These are phyloP conservation scores for Sparus aurata DNA, from an alignment of 2,797 vertebrate species.

Conservation along the genomic window DNA sequence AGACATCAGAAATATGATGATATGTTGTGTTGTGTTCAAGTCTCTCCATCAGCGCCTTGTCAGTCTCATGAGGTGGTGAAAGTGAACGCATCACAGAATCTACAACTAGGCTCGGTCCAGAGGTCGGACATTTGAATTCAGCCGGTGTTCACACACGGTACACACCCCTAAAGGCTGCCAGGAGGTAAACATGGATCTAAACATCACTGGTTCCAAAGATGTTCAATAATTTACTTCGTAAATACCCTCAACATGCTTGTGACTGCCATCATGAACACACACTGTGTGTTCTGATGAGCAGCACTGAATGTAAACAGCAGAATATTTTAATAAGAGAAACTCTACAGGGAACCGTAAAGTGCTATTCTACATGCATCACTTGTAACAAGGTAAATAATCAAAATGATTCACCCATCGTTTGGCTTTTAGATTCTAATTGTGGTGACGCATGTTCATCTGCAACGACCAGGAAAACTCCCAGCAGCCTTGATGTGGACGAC, in stretches of 20 bases:
- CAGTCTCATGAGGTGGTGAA: too few relatives aligned
- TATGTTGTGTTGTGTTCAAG: too few relatives aligned
- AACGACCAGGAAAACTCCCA: too few relatives aligned
- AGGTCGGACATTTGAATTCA: too few relatives aligned
- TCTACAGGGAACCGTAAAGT: too few relatives aligned
- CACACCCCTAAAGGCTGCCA: not conserved
- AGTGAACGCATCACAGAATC: too few relatives aligned
- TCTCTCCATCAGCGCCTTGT: too few relatives aligned
- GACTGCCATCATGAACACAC: not conserved
- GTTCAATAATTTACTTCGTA: not conserved
- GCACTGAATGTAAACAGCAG: not conserved
- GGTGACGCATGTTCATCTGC: not conserved
- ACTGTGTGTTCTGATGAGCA: not conserved
- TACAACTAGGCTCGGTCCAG: too few relatives aligned
- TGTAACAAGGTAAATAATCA: not conserved
- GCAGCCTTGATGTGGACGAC: not conserved
- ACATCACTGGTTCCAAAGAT: not conserved
- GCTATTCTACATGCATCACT: too few relatives aligned
- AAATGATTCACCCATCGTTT: not conserved
- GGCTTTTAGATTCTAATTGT: too few relatives aligned
- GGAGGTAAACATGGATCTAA: not conserved
- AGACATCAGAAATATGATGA: too few relatives aligned
- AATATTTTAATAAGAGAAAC: not conserved
- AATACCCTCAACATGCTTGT: not conserved
- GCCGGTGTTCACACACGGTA: too few relatives aligned